A percentile compares a stretch with the other conserved stretches of the same genome.
Conservation (phyloP, 2,113 vertebrate species). For the Prinia subflava region DNA sequence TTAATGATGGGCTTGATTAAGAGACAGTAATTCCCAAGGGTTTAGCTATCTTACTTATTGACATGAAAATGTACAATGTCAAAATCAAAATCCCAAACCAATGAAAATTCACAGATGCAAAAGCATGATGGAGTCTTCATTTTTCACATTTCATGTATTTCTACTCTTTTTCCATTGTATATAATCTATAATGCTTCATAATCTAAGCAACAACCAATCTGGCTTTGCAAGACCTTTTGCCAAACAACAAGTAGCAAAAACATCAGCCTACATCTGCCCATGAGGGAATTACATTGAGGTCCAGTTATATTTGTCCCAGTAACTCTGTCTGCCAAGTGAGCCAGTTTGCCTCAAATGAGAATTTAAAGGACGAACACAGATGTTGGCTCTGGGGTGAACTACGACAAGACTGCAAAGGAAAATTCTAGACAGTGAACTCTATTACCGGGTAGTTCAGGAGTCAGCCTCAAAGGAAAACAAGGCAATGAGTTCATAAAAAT, state of each 20-base stretch:
- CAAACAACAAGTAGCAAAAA: constrained; percentile 9
- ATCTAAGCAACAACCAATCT: not conserved
- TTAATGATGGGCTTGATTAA: constrained; percentile 68
- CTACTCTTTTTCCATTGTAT: not conserved
- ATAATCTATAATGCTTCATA: not conserved
- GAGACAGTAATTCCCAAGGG: constrained; percentile 36
- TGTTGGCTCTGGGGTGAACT: not conserved
- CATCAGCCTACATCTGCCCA: not conserved
- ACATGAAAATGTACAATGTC: not conserved
- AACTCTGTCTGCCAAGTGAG: constrained; percentile 16
- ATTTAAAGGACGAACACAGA: constrained; percentile 26
- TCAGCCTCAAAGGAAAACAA: not conserved
- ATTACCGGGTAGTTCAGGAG: not conserved
- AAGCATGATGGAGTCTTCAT: not conserved
- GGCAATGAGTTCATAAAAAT: not conserved
- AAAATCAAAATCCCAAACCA: constrained; percentile 30
- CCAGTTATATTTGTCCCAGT: constrained; percentile 42
- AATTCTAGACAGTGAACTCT: not conserved
- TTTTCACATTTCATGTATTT: not conserved
- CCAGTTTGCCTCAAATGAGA: not conserved
- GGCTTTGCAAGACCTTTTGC: not conserved
- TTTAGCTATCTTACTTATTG: constrained; percentile 44
- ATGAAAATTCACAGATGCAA: constrained; percentile 24
- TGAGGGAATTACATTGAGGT: constrained; percentile 17
- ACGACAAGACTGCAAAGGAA: not conserved